Percentiles rank a stretch among this genome's conserved stretches.
Evolutionary conservation across 2,888 invertebrate genomes (phyloP).

Genomic region (Andricus quercusramuli): DNA sequence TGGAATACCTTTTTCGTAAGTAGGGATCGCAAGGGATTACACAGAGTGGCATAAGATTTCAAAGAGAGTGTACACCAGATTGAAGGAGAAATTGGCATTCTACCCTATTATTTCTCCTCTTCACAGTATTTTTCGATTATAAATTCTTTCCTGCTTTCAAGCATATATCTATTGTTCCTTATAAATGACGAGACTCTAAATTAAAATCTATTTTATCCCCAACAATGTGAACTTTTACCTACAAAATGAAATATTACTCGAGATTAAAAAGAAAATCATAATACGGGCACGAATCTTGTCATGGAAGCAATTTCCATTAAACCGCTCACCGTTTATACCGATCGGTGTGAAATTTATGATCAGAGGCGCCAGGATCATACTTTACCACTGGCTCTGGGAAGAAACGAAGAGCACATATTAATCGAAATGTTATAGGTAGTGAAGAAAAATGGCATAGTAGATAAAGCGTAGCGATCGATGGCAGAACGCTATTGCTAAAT

Average conservation of each 20-base stretch:
- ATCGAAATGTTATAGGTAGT: constrained; percentile 18
- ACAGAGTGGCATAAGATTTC: too few species aligned
- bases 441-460: constrained; percentile 9
- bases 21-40: too few species aligned
- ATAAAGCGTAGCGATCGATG: constrained; percentile 1
- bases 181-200: background rate
- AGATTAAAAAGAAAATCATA: constrained; percentile 12
- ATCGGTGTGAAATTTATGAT: constrained; percentile 33
- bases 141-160: background rate
- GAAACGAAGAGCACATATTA: constrained; percentile 19
- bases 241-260: constrained; percentile 9
- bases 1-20: too few species aligned
- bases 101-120: background rate
- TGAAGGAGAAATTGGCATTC: too few species aligned
- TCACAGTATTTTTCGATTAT: background rate
- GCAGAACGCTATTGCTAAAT: constrained; percentile 22
- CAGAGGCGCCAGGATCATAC: constrained; percentile 22
- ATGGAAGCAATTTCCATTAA: constrained; percentile 28
- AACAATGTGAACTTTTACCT: constrained; percentile 38
- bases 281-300: constrained; percentile 29
- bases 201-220: constrained; percentile 29
- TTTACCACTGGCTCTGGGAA: background rate
- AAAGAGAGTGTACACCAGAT: too few species aligned
- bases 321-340: constrained; percentile 12
- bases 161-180: background rate